Evolutionary conservation across 2,888 invertebrate species (phyloP).

Genomic region (Drepanosiphum platanoidis): DNA sequence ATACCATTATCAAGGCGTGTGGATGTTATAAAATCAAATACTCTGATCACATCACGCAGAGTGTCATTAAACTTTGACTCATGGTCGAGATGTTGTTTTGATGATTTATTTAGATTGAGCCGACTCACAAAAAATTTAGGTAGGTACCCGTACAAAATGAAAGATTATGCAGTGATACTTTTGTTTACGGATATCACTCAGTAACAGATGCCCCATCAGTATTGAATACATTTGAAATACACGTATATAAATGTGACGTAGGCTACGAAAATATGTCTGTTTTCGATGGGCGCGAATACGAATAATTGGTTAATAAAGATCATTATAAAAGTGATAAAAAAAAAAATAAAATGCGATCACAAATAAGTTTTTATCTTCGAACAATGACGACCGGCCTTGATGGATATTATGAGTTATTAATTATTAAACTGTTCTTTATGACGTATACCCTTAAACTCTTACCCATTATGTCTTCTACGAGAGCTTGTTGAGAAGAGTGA

Average conservation of each 20-base stretch:
- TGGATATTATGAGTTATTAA: neutral
- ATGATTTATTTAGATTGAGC: conserved; percentile 14
- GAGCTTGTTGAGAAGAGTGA: too few species aligned
- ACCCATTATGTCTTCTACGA: neutral
- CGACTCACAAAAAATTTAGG: neutral
- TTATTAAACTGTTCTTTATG: neutral
- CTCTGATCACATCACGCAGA: conserved; percentile 24
- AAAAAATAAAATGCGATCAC: neutral
- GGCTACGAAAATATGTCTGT: neutral
- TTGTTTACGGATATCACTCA: neutral
- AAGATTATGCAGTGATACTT: neutral
- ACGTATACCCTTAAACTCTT: neutral
- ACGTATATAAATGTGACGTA: neutral
- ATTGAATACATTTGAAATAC: neutral
- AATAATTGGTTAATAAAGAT: neutral
- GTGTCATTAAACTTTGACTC: conserved; percentile 19
- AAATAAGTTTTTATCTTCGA: neutral
- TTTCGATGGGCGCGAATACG: neutral
- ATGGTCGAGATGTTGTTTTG: neutral
- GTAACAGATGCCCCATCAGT: neutral
- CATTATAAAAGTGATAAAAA: too few species aligned
- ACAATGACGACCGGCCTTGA: neutral
- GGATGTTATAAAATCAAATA: neutral
- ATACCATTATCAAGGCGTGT: neutral
- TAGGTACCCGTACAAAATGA: neutral